Evolutionary conservation across 2,888 invertebrate genomes (phyloP), one percentile per base, ranked within the genome.

Genomic region (Aporophyla lueneburgensis): DNA sequence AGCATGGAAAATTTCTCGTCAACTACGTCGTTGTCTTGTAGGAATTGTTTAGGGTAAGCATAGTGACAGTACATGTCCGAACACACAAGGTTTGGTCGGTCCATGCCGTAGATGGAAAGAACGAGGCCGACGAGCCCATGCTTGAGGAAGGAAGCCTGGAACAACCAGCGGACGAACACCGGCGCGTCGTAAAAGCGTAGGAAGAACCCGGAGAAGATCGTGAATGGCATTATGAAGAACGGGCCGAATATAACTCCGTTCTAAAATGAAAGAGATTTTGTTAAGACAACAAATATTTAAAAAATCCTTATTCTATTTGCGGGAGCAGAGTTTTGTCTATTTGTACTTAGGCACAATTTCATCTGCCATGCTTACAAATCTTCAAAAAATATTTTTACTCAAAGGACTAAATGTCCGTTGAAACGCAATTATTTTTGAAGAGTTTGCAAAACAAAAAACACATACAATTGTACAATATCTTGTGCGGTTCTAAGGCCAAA

Each of bases 191-290:
- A 97, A 88, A 98, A 97, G 89, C 98, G 98, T 2, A 99, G 97
- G 93, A 99, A 99, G 95, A 99, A 99, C 10, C 99, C 99, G 74
- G 99, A 99, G 96, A 99, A 99, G 87, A 99, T 97, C 43, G 98
- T 97, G 91, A 99, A 99, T 0, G 99, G 99, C 93, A 98, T 97
- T 83, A 98, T 97, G 89, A 98, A 97, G 84, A 99, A 97, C 14
- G 99, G 99, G 9, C 99, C 99, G 91, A 99, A 97, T 89, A 99
- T 98, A 9, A 99, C 98, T 21, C 99, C 99, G 91, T 98, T 97
- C 99, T 99, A 96, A 78, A 97, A 97, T 78, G 0, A 62, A 12
- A 73, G 12, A 74, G 49, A 58, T 33, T 33, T 12, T 54, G 24
- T 21, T 33, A 21, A 5, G 10, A 19, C 10, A 21, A 33, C 4